Percentiles rank a stretch among this genome's conserved stretches.
Evolutionary conservation across 2,797 vertebrate species (phyloP).

Genomic region (Pseudochirops cupreus): DNA sequence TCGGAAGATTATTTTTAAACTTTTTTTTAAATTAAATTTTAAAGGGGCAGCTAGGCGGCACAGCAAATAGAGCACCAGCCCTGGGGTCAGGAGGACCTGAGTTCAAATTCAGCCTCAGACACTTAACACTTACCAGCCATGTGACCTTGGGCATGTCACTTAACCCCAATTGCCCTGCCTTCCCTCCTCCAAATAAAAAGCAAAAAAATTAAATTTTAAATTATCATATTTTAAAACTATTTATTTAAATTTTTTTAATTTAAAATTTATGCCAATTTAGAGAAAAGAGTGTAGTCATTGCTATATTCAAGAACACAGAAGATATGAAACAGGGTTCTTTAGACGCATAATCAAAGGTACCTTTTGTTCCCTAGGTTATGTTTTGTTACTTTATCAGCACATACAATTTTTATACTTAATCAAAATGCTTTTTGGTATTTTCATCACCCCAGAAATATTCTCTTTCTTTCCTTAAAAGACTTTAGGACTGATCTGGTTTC

Average conservation of each 20-base stretch:
- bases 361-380: not conserved
- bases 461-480: not conserved
- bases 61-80: too few species aligned
- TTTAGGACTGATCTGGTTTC: not conserved
- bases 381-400: constrained; percentile 44
- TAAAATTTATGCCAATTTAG: constrained; percentile 32
- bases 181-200: too few species aligned
- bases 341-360: constrained; percentile 1
- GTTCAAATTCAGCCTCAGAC: too few species aligned
- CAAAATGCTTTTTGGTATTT: not conserved
- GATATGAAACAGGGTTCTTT: not conserved
- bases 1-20: not conserved
- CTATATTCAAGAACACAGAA: not conserved
- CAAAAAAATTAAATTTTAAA: too few species aligned
- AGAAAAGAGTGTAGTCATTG: not conserved
- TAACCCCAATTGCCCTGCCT: too few species aligned
- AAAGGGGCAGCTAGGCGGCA: too few species aligned
- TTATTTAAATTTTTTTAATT: too few species aligned
- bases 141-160: too few species aligned
- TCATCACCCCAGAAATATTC: not conserved
- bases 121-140: too few species aligned
- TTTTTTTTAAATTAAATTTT: too few species aligned
- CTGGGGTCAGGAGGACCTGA: too few species aligned
- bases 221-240: too few species aligned
- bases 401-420: constrained; percentile 22